These are phyloP conservation scores for Pygmarrhopalites habei DNA, from an alignment of 1,140 invertebrate species.

Conservation along the genomic window DNA sequence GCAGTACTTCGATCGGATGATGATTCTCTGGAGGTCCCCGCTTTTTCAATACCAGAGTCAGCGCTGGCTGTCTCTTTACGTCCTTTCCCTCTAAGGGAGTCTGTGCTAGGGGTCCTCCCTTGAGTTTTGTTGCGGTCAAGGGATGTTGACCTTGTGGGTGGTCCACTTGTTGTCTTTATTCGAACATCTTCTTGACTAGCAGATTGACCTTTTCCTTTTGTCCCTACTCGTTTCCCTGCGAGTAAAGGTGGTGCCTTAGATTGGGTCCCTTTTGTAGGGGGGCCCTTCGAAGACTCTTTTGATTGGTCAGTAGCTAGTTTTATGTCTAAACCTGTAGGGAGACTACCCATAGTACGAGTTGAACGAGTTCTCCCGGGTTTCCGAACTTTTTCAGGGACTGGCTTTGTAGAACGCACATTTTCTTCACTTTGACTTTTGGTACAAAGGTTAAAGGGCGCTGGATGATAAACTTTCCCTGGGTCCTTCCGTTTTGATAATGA, in stretches of 20 bases:
- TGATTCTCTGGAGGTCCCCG: background rate
- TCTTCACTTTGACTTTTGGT: background rate
- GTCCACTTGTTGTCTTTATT: no score
- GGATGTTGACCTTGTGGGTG: background rate
- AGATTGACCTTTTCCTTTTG: slow-evolving; percentile 1
- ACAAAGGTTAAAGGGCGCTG: no score
- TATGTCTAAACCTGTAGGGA: background rate
- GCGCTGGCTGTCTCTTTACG: no score
- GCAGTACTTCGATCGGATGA: background rate
- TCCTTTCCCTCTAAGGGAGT: background rate
- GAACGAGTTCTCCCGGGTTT: background rate
- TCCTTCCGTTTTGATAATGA: no score
- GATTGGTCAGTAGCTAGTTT: no score
- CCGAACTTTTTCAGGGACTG: background rate
- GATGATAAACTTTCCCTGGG: no score
- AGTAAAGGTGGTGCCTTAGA: no score
- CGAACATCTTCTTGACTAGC: slow-evolving; percentile 6
- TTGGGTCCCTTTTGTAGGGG: no score
- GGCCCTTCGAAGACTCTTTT: no score
- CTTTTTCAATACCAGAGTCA: background rate
- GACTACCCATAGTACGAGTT: background rate
- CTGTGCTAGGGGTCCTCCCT: background rate
- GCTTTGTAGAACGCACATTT: background rate
- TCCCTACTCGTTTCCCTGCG: no score
- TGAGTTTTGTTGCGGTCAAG: background rate